These are phyloP conservation scores for Halocaridina rubra DNA, from an alignment of 2,888 invertebrate genomes.

Conservation along the genomic window DNA sequence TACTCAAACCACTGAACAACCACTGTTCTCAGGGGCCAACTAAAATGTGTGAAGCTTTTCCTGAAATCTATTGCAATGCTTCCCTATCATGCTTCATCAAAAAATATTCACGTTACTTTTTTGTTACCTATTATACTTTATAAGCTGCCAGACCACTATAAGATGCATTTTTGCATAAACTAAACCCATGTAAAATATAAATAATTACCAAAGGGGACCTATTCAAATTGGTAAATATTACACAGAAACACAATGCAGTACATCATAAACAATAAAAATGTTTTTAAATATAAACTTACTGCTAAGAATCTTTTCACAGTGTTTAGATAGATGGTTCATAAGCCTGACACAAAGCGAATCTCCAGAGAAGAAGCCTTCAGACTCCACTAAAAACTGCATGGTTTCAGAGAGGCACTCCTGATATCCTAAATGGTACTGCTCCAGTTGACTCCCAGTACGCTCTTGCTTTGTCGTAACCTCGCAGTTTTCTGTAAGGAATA, in stretches of 20 bases:
- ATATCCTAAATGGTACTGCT: conserved; percentile 84
- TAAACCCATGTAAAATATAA: background rate
- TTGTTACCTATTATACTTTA: no score
- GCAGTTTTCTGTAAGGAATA: conserved; percentile 64
- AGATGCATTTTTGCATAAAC: background rate
- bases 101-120: no score
- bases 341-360: conserved; percentile 86
- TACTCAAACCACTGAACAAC: no score
- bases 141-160: no score
- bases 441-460: conserved; percentile 67
- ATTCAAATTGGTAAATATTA: background rate
- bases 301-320: conserved; percentile 74
- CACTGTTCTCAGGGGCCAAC: no score
- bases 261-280: background rate
- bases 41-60: no score
- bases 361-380: conserved; percentile 82
- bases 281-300: conserved; percentile 21
- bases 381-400: conserved; percentile 88
- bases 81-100: no score
- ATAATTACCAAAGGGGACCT: background rate
- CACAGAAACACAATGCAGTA: no score
- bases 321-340: conserved; percentile 84
- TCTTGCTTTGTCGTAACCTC: conserved; percentile 64
- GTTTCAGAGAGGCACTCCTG: conserved; percentile 92
- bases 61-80: no score